These are phyloP conservation scores for Lethocerus indicus DNA, from an alignment of 1,140 invertebrate genomes.

Conservation along the genomic window DNA sequence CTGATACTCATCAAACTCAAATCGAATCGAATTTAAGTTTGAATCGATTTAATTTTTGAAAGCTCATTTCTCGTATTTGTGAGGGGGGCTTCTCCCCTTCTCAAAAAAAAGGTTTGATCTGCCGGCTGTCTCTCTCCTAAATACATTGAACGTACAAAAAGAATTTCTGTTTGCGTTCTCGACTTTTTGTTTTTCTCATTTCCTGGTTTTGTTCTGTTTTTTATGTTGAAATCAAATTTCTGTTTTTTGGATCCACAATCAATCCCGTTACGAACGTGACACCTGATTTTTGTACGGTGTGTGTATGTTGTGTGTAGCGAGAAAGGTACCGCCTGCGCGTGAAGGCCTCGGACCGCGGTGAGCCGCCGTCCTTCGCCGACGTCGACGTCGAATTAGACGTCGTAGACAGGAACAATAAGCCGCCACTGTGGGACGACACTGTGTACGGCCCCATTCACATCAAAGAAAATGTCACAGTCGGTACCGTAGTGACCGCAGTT, in stretches of 20 bases:
- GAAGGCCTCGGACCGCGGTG: constrained; percentile 80
- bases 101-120: too few species aligned
- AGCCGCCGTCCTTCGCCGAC: constrained; percentile 71
- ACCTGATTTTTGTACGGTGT: background rate
- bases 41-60: too few species aligned
- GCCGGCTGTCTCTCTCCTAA: too few species aligned
- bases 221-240: too few species aligned
- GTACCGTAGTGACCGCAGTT: constrained; percentile 88
- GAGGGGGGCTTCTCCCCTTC: too few species aligned
- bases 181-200: background rate
- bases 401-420: constrained; percentile 95
- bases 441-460: constrained; percentile 90
- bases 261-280: background rate
- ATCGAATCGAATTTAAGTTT: too few species aligned
- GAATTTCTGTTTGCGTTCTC: too few species aligned
- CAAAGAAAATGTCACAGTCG: constrained; percentile 94
- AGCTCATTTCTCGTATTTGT: too few species aligned
- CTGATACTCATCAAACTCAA: too few species aligned
- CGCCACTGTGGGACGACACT: constrained; percentile 82
- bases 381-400: constrained; percentile 94
- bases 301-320: constrained; percentile 40
- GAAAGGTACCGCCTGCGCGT: constrained; percentile 88
- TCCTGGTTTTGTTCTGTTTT: too few species aligned
- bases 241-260: too few species aligned
- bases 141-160: too few species aligned